Evolutionary conservation across 2,888 invertebrate species (phyloP), one percentile per base, ranked within the genome.

Genomic region (Ischnus inquisitorius): DNA sequence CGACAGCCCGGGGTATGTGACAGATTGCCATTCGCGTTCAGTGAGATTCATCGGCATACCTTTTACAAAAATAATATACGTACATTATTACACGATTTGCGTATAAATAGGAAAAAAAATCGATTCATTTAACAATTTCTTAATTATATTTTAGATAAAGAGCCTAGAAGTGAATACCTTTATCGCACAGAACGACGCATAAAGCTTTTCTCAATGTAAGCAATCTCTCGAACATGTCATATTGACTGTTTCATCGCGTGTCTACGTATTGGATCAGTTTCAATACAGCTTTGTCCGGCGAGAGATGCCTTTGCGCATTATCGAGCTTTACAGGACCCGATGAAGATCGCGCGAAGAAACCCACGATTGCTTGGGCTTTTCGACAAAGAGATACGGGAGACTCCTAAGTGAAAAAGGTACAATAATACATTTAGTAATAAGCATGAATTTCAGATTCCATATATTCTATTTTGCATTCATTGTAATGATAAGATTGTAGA

Each of bases 181-280:
- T 67, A 14, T 79, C 79, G 12, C 64, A 79, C 28, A 72, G 39
- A 60, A 79, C 79, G 4, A 54, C 64, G n/a, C 62, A 54, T 39
- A 79, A 28, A 12, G 72, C 22, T 72, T 54, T 64, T 79, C 60
- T 62, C 22, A 79, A 64, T 22, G 19, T n/a, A 10, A 72, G 39
- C 19, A 72, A 64, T 64, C 72, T 64, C 39, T 60, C 64, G 12
- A 79, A 19, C 79, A 79, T 79, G 34, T 71, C 79, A n/a, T 79
- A 48, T 22, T 72, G 71, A 19, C 62, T 71, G 28, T 79, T 79
- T 72, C 79, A 79, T n/a, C 72, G 72, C 12, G 72, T 72, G 16
- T 72, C 79, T 2, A 79, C 79, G 43, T 72, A 64, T 39, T 79
- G 79, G 2, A 79, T 65, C 5, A 72, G 43, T 51, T 79, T 65